Base-by-base conservation (phyloP, 2,888 invertebrate genomes). In the Drosophila antonietae region DNA sequence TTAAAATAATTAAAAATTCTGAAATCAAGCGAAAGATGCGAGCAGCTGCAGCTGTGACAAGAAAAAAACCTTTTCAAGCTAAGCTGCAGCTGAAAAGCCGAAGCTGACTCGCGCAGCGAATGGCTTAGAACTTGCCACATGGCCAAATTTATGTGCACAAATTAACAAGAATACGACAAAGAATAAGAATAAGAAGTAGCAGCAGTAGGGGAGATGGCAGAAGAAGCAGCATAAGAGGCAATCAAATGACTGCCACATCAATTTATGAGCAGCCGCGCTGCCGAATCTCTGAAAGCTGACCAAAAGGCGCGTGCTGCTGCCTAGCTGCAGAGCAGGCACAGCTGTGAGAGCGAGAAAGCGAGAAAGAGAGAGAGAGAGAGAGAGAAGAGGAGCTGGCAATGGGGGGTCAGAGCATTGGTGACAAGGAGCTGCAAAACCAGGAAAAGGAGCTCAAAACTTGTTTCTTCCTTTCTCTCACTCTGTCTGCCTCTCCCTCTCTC, bases 101-200 rank as follows among this genome's bases (percentile, higher is more conserved):
- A 33, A 35, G 51, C 4, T 18, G 18, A 18, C 10, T 12, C 18
- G 33, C 18, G 33, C 12, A 14, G 51, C 33, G 51, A 51, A 14
- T 14, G 51, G 52, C 51, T 52, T 68, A 75, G 73, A 73, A 63
- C 73, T 70, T 66, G 68, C 68, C 68, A 64, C 68, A 65, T 61
- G 55, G 64, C 49, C 70, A 83, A 80, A 80, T 85, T 85, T 82
- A 83, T 83, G 85, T 64, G 86, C 86, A 83, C 83, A 83, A 83
- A 79, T 83, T 81, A 83, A 76, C 74, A 68, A 66, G 33, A 55
- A n/a, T 9, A 8, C 33, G 20, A 37, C 18, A 18, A 12, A 44
- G 43, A 18, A 43, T 23, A 23, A 23, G 23, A 23, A 23, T 23
- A 23, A 44, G 43, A 18, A 43, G 44, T 2, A 12, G 20, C n/a